These are phyloP conservation scores for Idaea aversata DNA, from an alignment of 2,888 invertebrate species.

Conservation along the genomic window DNA sequence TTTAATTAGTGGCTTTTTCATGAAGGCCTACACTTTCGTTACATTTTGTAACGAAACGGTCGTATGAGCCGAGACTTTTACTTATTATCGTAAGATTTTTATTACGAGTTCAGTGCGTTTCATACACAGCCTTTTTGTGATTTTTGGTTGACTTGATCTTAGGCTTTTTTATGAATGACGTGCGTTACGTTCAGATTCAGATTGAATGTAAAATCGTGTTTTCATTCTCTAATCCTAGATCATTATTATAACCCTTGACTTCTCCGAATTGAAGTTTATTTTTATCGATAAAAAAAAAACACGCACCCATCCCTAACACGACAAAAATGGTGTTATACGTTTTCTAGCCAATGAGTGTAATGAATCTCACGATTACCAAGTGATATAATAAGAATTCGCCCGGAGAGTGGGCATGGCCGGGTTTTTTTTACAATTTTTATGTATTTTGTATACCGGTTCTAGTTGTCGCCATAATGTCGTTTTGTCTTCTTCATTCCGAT, in stretches of 20 bases:
- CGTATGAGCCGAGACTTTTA: no score
- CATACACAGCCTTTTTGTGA: no score
- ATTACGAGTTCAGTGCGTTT: no score
- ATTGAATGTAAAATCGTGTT: no score
- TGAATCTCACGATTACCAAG: constrained; percentile 73
- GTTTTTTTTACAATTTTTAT: constrained; percentile 56
- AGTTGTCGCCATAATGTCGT: constrained; percentile 59
- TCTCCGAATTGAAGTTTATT: background rate
- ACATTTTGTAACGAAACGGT: no score
- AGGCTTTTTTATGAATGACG: no score
- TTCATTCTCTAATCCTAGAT: no score
- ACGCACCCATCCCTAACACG: constrained; percentile 46
- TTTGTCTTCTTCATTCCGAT: constrained; percentile 30
- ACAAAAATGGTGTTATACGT: constrained; percentile 73
- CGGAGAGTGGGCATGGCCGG: constrained; percentile 68
- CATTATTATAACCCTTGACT: background rate
- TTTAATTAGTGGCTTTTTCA: no score
- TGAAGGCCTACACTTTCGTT: no score
- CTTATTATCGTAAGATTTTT: no score
- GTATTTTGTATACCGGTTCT: constrained; percentile 66
- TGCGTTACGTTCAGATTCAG: no score
- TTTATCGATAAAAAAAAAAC: constrained; percentile 12
- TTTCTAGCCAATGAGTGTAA: constrained; percentile 75
- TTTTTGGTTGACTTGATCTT: no score
- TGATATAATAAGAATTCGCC: constrained; percentile 68